Evolutionary conservation across 2,888 invertebrate genomes (phyloP).

Genomic region (Patella ulyssiponensis): DNA sequence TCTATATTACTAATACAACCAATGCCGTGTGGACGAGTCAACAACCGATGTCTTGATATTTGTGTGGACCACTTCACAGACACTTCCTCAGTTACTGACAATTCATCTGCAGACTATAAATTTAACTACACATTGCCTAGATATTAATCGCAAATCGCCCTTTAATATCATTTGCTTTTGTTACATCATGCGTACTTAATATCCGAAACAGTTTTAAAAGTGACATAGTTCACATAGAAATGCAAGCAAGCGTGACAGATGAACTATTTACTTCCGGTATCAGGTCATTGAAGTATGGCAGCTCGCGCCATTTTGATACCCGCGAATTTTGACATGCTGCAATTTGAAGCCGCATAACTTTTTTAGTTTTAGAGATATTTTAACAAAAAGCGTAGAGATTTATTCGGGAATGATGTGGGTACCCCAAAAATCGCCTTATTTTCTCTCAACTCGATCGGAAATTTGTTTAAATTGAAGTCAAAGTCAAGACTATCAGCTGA

Average conservation of each 20-base stretch:
- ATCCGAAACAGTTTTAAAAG: too few relatives aligned
- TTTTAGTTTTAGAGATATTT: not conserved
- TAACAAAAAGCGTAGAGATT: not conserved
- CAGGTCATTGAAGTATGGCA: constrained; percentile 23
- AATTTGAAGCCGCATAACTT: not conserved
- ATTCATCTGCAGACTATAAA: too few relatives aligned
- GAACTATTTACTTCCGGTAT: constrained; percentile 5
- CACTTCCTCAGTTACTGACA: too few relatives aligned
- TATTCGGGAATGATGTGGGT: not conserved
- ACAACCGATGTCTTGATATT: too few relatives aligned
- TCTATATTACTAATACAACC: too few relatives aligned
- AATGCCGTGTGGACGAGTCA: too few relatives aligned
- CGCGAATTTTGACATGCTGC: constrained; percentile 33
- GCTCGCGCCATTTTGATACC: constrained; percentile 38
- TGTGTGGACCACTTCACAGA: too few relatives aligned
- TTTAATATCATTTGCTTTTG: not conserved
- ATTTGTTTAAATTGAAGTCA: constrained; percentile 7
- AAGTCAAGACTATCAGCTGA: too few relatives aligned
- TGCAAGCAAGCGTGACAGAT: too few relatives aligned
- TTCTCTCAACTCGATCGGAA: not conserved
- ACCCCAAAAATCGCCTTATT: constrained; percentile 9
- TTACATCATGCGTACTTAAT: not conserved
- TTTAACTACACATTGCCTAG: too few relatives aligned
- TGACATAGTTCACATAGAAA: too few relatives aligned
- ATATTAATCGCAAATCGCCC: too few relatives aligned